These are phyloP conservation scores for Smithornis capensis DNA, from an alignment of 2,113 vertebrate species.

Conservation along the genomic window DNA sequence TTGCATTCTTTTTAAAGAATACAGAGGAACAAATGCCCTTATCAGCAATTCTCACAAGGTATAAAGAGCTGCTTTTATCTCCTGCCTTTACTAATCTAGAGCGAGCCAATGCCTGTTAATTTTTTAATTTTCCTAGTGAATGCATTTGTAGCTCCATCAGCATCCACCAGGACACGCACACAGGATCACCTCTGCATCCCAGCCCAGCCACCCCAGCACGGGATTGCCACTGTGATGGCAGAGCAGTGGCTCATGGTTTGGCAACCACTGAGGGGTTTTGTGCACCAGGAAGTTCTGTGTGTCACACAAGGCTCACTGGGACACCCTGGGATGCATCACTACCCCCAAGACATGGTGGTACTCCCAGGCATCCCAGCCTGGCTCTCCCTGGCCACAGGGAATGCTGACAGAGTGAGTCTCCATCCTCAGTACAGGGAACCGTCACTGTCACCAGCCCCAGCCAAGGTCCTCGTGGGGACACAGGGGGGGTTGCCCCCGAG, in stretches of 20 bases:
- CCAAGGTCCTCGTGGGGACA: rapidly evolving
- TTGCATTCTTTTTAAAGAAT: conserved; percentile 50
- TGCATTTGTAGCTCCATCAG: conserved; percentile 18
- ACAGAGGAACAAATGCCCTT: conserved; percentile 62
- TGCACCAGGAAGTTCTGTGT: neutral
- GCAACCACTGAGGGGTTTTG: neutral
- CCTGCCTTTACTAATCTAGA: conserved; percentile 28
- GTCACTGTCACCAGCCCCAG: neutral
- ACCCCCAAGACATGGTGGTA: rapidly evolving
- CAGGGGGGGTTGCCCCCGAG: neutral
- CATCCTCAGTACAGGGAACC: rapidly evolving
- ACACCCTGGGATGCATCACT: neutral
- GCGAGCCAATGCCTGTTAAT: conserved; percentile 28
- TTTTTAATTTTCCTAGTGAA: conserved; percentile 46
- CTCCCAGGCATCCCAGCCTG: neutral
- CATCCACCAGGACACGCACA: neutral
- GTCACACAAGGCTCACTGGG: neutral
- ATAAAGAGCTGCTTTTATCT: conserved; percentile 56
- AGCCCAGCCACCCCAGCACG: neutral
- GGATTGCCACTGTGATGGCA: neutral
- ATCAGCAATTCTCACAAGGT: conserved; percentile 59
- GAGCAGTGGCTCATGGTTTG: neutral
- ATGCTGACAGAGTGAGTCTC: rapidly evolving
- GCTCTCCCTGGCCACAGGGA: neutral
- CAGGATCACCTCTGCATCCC: neutral